Evolutionary conservation across 2,113 vertebrate genomes (phyloP).

Genomic region (Microtus ochrogaster): DNA sequence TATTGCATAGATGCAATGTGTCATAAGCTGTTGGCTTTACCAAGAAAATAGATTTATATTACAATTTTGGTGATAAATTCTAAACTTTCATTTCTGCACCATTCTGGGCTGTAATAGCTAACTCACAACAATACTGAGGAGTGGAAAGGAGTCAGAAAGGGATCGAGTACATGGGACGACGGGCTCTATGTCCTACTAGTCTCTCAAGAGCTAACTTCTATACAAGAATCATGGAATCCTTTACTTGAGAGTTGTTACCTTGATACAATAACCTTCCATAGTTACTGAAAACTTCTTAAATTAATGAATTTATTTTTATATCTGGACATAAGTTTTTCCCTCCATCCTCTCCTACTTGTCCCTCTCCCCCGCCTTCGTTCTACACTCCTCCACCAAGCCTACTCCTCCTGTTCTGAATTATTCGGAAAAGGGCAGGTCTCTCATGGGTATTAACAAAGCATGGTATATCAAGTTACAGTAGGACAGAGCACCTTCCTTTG

Average conservation of each 20-base stretch:
- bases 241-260: not conserved
- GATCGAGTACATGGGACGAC: too few species aligned
- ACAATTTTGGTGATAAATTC: not conserved
- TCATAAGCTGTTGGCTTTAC: not conserved
- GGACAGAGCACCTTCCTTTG: not conserved
- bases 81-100: not conserved
- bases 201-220: not conserved
- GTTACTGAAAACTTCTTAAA: not conserved
- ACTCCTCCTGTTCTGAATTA: not conserved
- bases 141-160: not conserved
- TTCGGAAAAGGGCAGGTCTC: too few species aligned
- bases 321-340: not conserved
- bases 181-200: too few species aligned
- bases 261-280: not conserved
- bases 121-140: not conserved
- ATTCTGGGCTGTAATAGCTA: not conserved
- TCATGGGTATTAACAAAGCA: not conserved
- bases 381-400: too few species aligned
- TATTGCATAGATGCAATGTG: not conserved
- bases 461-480: not conserved
- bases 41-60: not conserved
- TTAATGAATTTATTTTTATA: not conserved
- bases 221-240: not conserved
- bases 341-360: not conserved
- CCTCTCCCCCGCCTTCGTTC: not conserved